phyloP scores from a whole-genome alignment of 2,888 invertebrate species.

The Isoperla grammatica region DNA sequence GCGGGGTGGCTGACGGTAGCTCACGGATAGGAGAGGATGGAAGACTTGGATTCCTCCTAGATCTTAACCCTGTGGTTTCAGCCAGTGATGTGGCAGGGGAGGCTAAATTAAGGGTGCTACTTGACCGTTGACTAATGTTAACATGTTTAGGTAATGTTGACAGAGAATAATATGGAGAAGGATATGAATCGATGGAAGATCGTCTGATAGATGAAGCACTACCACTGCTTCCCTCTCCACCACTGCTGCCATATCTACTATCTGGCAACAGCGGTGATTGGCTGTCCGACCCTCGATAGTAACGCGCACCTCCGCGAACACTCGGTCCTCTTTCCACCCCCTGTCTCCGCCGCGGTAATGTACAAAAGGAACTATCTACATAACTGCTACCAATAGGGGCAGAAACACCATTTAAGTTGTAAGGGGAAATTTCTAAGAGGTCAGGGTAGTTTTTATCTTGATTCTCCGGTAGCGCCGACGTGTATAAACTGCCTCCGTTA shows the following conservation, averaged over 20 bases:
- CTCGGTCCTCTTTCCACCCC: conserved; percentile 15
- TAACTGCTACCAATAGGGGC: conserved; percentile 42
- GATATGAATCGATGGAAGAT: conserved; percentile 46
- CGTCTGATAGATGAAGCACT: conserved; percentile 46
- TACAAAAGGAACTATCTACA: conserved; percentile 54
- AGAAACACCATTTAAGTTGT: conserved; percentile 39
- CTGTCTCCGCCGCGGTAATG: conserved; percentile 49
- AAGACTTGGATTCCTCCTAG: conserved; percentile 49
- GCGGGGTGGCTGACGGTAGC: conserved; percentile 51
- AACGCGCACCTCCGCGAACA: conserved; percentile 17
- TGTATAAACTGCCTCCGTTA: conserved; percentile 37
- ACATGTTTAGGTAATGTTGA: conserved; percentile 37
- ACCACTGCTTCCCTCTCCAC: conserved; percentile 55
- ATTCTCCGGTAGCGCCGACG: conserved; percentile 39
- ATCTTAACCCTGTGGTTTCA: conserved; percentile 37
- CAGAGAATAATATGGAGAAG: conserved; percentile 42
- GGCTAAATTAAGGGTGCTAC: conserved; percentile 64
- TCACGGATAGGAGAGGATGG: conserved; percentile 59
- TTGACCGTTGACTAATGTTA: conserved; percentile 53
- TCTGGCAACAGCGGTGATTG: conserved; percentile 66
- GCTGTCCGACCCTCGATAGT: conserved; percentile 51
- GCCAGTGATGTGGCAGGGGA: conserved; percentile 42
- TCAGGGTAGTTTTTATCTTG: conserved; percentile 54
- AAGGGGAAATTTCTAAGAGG: conserved; percentile 45
- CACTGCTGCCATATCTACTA: conserved; percentile 67